Base-by-base conservation (phyloP, 2,113 vertebrate genomes). In the Cervus canadensis region DNA sequence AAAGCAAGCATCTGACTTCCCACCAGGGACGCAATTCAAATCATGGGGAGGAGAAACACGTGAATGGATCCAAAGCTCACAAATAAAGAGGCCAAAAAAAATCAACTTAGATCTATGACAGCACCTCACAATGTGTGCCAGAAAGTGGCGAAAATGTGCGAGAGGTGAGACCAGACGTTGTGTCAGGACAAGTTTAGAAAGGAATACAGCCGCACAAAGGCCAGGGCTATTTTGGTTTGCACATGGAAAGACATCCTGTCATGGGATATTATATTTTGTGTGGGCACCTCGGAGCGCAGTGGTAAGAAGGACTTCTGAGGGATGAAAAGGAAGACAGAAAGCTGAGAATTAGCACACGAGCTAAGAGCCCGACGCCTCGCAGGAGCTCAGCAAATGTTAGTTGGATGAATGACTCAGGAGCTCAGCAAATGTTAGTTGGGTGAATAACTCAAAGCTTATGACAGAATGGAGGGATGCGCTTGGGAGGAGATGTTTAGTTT, bases 171-270 rank as follows among this genome's bases (percentile, higher is more conserved):
- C 60, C 2, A 88, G 89, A 52, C 33, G 0, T 8, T 6, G n/a
- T 36, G 82, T 62, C 57, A 17, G 89, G 0, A 6, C 48, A 33
- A 15, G 54, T 59, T 90, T 45, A 91, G 92, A 74, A 95, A 97
- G 95, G 90, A 56, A 23, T 7, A 78, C 15, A 2, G 28, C 59
- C 1, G 30, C 52, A 45, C 74, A 52, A 50, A 88, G 91, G 86
- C 97, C 60, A 40, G 60, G 0, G 52, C 97, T 95, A 50, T 94
- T 94, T 96, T 87, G 79, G 97, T 93, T 64, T 76, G 83, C 83
- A 33, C 74, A 5, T 25, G 79, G 87, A 52, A 90, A 96, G 96
- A 95, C 96, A 87, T n/a, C 93, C 86, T 89, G 97, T 60, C 78
- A 33, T 7, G 71, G 86, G 91, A 23, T 79, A 57, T 81, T 67